A percentile compares a stretch with the other conserved stretches of the same genome.
Evolutionary conservation across 2,888 invertebrate species (phyloP).

Genomic region (Meiosimyza platycephala): DNA sequence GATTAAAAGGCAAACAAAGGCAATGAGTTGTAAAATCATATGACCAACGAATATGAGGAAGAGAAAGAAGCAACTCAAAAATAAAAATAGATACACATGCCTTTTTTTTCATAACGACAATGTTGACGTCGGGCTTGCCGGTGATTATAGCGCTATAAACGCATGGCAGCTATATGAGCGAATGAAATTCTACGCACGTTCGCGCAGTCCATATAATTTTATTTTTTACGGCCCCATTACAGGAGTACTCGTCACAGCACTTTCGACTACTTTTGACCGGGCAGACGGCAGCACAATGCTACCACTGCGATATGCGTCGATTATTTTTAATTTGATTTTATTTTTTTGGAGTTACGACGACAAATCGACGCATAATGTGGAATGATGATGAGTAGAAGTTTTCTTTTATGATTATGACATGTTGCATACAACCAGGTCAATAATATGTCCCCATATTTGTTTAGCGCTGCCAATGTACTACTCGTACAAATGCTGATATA

Average conservation of each 20-base stretch:
- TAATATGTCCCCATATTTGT: conserved; percentile 17
- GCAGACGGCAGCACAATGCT: too few species aligned
- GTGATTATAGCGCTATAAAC: conserved; percentile 28
- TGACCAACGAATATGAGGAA: too few species aligned
- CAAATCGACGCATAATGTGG: too few species aligned
- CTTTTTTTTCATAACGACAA: too few species aligned
- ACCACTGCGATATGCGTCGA: background rate
- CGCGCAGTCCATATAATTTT: conserved; percentile 20
- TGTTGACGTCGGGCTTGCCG: background rate
- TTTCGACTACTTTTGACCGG: background rate
- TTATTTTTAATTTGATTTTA: background rate
- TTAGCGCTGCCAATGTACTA: background rate
- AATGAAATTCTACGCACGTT: conserved; percentile 27
- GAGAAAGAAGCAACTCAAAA: background rate
- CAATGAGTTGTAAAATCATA: too few species aligned
- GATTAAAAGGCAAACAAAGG: background rate
- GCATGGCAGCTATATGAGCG: conserved; percentile 14
- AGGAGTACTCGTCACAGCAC: background rate
- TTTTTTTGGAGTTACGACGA: background rate
- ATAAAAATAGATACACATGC: background rate
- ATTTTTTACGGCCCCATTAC: conserved; percentile 18
- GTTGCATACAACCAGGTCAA: conserved; percentile 8
- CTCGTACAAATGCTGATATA: too few species aligned
- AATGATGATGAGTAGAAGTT: background rate
- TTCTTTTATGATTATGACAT: conserved; percentile 24